Evolutionary conservation across 2,888 invertebrate genomes (phyloP).

Genomic region (Eurois occulta): DNA sequence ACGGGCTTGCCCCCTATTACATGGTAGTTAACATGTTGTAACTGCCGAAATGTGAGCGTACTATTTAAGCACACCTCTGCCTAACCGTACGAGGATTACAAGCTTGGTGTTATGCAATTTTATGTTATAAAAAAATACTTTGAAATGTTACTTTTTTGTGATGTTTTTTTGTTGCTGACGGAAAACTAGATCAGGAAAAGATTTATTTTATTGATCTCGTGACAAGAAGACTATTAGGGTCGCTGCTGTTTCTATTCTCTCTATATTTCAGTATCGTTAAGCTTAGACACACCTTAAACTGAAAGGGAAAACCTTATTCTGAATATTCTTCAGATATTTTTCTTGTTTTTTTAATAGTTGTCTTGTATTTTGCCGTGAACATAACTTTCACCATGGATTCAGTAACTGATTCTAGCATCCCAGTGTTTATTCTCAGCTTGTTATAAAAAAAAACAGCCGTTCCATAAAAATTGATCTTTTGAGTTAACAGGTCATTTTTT

Average conservation of each 20-base stretch:
- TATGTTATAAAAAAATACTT: not conserved
- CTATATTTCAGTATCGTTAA: not conserved
- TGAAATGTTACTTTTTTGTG: not conserved
- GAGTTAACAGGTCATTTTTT: too few species aligned
- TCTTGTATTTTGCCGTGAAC: too few species aligned
- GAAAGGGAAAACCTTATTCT: not conserved
- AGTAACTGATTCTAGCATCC: too few species aligned
- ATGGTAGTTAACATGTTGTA: too few species aligned
- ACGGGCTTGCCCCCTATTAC: not conserved
- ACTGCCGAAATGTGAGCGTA: not conserved
- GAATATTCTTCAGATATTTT: too few species aligned
- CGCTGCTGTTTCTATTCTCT: not conserved
- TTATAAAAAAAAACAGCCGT: too few species aligned
- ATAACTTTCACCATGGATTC: too few species aligned
- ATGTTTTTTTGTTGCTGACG: not conserved
- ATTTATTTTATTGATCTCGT: constrained; percentile 8
- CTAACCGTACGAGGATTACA: not conserved
- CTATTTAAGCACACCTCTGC: not conserved
- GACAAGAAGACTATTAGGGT: constrained; percentile 8
- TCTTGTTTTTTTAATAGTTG: too few species aligned
- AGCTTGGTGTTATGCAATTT: not conserved
- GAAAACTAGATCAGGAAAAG: constrained; percentile 8
- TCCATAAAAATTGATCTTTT: too few species aligned
- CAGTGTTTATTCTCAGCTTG: too few species aligned
- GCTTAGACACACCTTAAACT: not conserved